Evolutionary conservation across 2,113 vertebrate species (phyloP).

Genomic region (Chrysochloris asiatica): DNA sequence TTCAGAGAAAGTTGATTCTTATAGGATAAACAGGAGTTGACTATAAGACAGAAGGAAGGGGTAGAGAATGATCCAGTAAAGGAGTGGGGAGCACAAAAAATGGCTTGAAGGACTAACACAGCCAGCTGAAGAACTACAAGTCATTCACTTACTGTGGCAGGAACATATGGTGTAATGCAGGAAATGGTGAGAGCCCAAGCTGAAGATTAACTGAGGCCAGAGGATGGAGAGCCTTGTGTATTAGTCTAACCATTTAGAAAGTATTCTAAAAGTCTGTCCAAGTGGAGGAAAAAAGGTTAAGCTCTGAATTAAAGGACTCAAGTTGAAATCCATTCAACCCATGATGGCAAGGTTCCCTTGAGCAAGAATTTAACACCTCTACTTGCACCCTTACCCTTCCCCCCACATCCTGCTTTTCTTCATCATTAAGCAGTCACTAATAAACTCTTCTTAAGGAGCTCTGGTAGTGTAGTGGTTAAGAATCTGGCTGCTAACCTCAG

Average conservation of each 20-base stretch:
- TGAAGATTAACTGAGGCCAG: no score
- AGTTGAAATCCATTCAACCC: background rate
- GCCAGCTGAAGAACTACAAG: background rate
- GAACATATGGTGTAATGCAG: no score
- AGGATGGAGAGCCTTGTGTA: no score
- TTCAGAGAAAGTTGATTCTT: background rate
- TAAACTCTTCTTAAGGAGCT: no score
- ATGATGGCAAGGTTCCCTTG: background rate
- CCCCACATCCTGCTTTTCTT: no score
- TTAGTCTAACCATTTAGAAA: background rate
- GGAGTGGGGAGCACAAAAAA: background rate
- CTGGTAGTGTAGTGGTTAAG: no score
- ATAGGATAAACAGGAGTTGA: background rate
- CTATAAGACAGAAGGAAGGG: background rate
- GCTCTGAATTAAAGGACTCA: background rate
- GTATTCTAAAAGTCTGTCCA: background rate
- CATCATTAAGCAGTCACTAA: no score
- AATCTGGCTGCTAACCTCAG: no score
- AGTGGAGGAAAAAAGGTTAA: no score
- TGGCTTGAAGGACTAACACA: background rate
- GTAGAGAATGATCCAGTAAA: background rate
- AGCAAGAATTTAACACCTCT: background rate
- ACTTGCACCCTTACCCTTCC: background rate
- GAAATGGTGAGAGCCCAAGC: no score
- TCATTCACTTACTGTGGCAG: background rate